Evolutionary conservation across 2,888 invertebrate genomes (phyloP).

Genomic region (Limnephilus lunatus): DNA sequence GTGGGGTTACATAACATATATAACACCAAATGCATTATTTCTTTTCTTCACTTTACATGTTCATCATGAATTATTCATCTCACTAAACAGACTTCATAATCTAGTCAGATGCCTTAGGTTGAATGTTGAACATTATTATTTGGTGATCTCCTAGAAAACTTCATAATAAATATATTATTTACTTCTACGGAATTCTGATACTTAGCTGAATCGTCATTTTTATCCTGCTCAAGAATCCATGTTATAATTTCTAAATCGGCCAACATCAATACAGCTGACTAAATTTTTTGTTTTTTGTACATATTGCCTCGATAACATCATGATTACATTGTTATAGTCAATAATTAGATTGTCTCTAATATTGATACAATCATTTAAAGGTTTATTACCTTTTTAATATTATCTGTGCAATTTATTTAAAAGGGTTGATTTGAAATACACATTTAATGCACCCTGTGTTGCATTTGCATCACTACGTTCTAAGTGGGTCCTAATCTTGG

Average conservation of each 20-base stretch:
- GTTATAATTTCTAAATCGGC: neutral
- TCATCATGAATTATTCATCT: slow-evolving; percentile 16
- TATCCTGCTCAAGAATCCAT: slow-evolving; percentile 8
- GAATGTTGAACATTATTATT: slow-evolving; percentile 9
- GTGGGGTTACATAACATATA: neutral
- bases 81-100: slow-evolving; percentile 44
- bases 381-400: neutral
- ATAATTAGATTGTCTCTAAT: neutral
- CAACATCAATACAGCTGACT: neutral
- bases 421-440: neutral
- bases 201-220: neutral
- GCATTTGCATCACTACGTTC: neutral
- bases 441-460: neutral
- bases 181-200: neutral
- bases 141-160: slow-evolving; percentile 14
- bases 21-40: neutral
- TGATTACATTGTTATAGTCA: neutral
- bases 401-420: neutral
- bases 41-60: neutral
- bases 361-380: neutral
- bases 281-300: neutral
- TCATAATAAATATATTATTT: neutral
- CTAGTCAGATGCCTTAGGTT: slow-evolving; percentile 46
- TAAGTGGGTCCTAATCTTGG: neutral
- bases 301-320: neutral